These are phyloP conservation scores for Nymphicus hollandicus DNA, from an alignment of 2,113 vertebrate species.

Conservation along the genomic window DNA sequence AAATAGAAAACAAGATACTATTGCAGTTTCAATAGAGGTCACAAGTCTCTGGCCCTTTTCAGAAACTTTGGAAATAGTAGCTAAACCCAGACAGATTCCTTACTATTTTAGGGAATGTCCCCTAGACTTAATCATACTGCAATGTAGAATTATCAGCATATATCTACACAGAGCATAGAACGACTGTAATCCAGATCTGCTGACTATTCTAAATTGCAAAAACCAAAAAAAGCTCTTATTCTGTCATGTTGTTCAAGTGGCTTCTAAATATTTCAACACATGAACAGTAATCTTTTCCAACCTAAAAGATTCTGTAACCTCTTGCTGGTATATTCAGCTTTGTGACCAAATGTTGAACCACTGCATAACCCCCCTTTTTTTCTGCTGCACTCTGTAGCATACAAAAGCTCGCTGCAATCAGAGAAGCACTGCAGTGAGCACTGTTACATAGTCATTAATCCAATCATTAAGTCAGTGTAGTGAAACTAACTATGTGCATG, in stretches of 20 bases:
- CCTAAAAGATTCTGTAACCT: background rate
- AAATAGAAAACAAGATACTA: background rate
- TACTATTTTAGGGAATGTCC: background rate
- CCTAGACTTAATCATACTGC: background rate
- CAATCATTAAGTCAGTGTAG: constrained; percentile 73
- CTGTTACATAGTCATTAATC: constrained; percentile 67
- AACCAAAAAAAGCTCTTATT: background rate
- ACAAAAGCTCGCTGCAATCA: constrained; percentile 68
- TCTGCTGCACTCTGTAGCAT: constrained; percentile 25
- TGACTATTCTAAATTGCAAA: background rate
- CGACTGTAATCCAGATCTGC: background rate
- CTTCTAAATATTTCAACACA: background rate
- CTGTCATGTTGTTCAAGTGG: background rate
- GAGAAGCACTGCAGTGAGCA: constrained; percentile 55
- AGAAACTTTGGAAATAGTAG: background rate
- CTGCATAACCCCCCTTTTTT: background rate
- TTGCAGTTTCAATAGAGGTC: rapidly evolving
- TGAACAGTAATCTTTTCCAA: background rate
- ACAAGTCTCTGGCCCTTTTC: background rate
- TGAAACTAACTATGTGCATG: constrained; percentile 51
- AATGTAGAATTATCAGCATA: background rate
- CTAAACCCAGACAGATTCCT: background rate
- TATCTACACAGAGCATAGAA: background rate
- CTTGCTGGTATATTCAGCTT: background rate
- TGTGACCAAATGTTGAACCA: background rate